Evolutionary conservation across 2,797 vertebrate genomes (phyloP).

Genomic region (Malurus splendens): DNA sequence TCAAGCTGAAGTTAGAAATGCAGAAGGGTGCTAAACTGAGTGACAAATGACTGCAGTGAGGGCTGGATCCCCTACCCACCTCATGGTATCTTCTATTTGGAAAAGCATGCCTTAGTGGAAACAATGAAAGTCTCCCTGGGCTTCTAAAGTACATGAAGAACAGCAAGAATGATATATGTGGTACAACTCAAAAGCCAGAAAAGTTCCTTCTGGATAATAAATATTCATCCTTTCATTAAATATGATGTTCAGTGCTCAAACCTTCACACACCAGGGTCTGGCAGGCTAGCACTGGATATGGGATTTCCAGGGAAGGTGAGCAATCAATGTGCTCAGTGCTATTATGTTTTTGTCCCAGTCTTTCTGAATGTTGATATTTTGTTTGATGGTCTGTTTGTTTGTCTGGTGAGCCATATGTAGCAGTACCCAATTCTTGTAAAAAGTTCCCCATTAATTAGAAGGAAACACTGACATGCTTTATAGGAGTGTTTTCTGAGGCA

Average conservation of each 20-base stretch:
- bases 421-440: neutral
- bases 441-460: neutral
- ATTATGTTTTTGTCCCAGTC: neutral
- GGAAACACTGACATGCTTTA: neutral
- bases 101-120: neutral
- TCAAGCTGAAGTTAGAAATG: neutral
- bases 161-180: neutral
- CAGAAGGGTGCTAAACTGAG: neutral
- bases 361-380: neutral
- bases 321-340: neutral
- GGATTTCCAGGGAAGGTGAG: neutral
- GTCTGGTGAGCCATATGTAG: neutral
- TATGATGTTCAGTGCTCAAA: rapidly evolving
- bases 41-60: rapidly evolving
- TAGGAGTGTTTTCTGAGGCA: neutral
- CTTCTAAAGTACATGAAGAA: neutral
- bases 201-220: neutral
- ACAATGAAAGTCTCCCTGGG: neutral
- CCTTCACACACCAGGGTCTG: rapidly evolving
- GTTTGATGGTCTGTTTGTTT: neutral
- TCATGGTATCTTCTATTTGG: neutral
- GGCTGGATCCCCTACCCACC: neutral
- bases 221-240: neutral
- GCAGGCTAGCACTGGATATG: neutral
- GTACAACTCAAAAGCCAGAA: neutral